phyloP scores from a whole-genome alignment of 64 coral and sea anemone genomes.

The Stichodactyla helianthus region DNA sequence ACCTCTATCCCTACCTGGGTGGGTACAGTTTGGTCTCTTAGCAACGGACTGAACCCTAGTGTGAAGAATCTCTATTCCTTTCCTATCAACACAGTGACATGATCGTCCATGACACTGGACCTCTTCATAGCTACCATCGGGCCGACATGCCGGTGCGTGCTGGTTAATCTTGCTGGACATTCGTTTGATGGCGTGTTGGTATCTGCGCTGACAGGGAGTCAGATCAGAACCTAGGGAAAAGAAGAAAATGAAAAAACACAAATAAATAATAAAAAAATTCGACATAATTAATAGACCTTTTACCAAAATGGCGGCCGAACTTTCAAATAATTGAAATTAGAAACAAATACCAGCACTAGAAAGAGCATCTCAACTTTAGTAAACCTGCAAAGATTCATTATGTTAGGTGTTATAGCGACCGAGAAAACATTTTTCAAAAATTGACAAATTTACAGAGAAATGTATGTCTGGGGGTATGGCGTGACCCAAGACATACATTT shows the following conservation, averaged over 20 bases:
- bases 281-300: no score
- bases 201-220: conserved; percentile 34
- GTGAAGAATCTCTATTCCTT: conserved; percentile 21
- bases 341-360: no score
- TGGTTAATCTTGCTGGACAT: neutral
- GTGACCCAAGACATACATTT: no score
- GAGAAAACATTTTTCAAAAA: no score
- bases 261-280: neutral
- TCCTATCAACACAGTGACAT: conserved; percentile 45
- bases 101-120: conserved; percentile 37
- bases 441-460: no score
- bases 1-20: conserved; percentile 26
- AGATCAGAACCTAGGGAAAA: neutral
- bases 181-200: conserved; percentile 32
- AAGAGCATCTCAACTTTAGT: no score
- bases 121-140: conserved; percentile 41
- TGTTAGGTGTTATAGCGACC: no score
- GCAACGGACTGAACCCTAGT: conserved; percentile 14
- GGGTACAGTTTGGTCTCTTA: conserved; percentile 43
- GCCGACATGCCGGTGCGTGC: conserved; percentile 24
- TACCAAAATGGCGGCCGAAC: no score
- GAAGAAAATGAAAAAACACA: neutral
- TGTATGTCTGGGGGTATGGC: no score
- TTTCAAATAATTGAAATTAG: no score
- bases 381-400: no score